These are phyloP conservation scores for Pelobates cultripes DNA, from an alignment of 2,797 vertebrate species.

Conservation along the genomic window DNA sequence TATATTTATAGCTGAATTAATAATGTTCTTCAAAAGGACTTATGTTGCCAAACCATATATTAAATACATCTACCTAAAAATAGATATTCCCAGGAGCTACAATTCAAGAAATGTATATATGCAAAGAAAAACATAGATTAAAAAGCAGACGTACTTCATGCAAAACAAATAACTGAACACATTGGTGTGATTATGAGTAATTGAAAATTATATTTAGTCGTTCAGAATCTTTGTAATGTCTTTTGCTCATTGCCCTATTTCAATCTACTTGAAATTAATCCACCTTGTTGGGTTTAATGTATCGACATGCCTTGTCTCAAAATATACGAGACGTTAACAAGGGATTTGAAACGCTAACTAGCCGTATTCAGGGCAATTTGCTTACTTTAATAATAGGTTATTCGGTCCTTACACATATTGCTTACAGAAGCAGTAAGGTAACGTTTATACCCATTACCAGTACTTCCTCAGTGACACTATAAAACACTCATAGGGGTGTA, in stretches of 20 bases:
- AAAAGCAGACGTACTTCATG: constrained; percentile 49
- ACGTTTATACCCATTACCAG: too few relatives aligned
- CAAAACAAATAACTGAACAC: constrained; percentile 50
- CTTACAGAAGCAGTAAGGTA: too few relatives aligned
- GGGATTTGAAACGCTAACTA: constrained; percentile 35
- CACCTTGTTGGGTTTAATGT: constrained; percentile 48
- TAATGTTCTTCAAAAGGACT: constrained; percentile 48
- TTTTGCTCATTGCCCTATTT: constrained; percentile 51
- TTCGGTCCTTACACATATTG: too few relatives aligned
- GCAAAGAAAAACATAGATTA: constrained; percentile 32
- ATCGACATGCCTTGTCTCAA: constrained; percentile 37
- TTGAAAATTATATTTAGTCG: constrained; percentile 53
- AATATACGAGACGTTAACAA: constrained; percentile 39
- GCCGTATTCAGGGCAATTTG: constrained; percentile 30
- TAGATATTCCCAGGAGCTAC: constrained; percentile 53
- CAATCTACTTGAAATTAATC: constrained; percentile 45
- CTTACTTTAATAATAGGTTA: constrained; percentile 4
- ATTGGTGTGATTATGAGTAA: constrained; percentile 49
- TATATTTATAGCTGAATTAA: constrained; percentile 58
- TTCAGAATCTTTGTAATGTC: constrained; percentile 45
- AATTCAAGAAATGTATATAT: constrained; percentile 39
- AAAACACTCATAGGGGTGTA: too few relatives aligned
- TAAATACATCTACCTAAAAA: constrained; percentile 22
- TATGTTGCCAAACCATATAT: constrained; percentile 39
- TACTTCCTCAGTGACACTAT: too few relatives aligned